A percentile compares a stretch with the other conserved stretches of the same genome.
Conservation (phyloP, 1,140 invertebrate species). For the Leptopilina clavipes region DNA sequence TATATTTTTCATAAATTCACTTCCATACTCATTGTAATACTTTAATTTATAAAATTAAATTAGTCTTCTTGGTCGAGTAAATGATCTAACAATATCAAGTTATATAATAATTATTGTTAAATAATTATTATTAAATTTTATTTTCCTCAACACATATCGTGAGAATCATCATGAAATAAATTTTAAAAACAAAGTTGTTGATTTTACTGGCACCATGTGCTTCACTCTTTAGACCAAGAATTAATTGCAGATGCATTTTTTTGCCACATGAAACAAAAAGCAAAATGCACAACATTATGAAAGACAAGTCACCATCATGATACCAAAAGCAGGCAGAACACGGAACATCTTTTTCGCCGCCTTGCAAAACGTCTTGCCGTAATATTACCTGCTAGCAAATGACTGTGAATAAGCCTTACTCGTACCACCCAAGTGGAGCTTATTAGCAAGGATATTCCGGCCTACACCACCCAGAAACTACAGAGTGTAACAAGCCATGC, state of each 20-base stretch:
- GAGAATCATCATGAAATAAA: neutral
- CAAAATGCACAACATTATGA: neutral
- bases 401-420: slow-evolving; percentile 52
- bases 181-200: neutral
- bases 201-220: neutral
- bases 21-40: neutral
- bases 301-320: slow-evolving; percentile 21
- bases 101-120: too few relatives aligned
- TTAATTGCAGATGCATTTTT: slow-evolving; percentile 1
- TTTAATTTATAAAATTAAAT: neutral
- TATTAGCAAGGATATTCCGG: slow-evolving; percentile 63
- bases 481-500: slow-evolving; percentile 54
- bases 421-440: slow-evolving; percentile 70
- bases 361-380: slow-evolving; percentile 57
- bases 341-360: slow-evolving; percentile 32
- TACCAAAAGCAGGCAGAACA: slow-evolving; percentile 7
- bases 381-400: slow-evolving; percentile 62
- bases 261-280: neutral
- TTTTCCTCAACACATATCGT: too few relatives aligned
- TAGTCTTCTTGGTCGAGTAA: neutral
- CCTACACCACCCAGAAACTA: slow-evolving; percentile 65
- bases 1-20: slow-evolving; percentile 49
- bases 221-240: neutral
- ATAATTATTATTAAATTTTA: too few relatives aligned
- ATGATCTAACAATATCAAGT: too few relatives aligned